Evolutionary conservation across 2,797 vertebrate species (phyloP).

Genomic region (Erpetoichthys calabaricus): DNA sequence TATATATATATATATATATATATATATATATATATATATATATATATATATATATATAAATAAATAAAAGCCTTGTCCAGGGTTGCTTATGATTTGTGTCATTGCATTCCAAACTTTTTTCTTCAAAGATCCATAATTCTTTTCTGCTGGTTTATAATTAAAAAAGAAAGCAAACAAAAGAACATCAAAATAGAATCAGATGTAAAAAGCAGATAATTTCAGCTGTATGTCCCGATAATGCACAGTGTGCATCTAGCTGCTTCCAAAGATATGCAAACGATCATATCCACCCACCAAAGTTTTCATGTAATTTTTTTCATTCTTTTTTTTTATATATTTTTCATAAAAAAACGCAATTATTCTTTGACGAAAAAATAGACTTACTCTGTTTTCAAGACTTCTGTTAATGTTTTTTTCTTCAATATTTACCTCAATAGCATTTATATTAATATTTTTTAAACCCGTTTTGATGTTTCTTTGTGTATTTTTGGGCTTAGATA

Average conservation of each 20-base stretch:
- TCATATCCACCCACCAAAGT: conserved; percentile 13
- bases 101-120: conserved; percentile 16
- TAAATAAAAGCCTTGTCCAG: conserved; percentile 31
- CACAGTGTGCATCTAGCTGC: conserved; percentile 13
- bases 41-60: conserved; percentile 48
- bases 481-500: neutral
- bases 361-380: conserved; percentile 63
- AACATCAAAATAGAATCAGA: conserved; percentile 25
- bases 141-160: conserved; percentile 35
- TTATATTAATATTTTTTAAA: neutral
- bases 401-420: conserved; percentile 13
- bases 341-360: conserved; percentile 48
- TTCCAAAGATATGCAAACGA: conserved; percentile 6
- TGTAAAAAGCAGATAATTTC: conserved; percentile 20
- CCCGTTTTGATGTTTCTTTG: too few species aligned
- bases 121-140: conserved; percentile 30
- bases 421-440: conserved; percentile 2
- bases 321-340: conserved; percentile 61
- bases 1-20: conserved; percentile 36
- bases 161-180: conserved; percentile 46
- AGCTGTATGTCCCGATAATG: conserved; percentile 31
- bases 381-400: conserved; percentile 40
- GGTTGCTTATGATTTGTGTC: conserved; percentile 23
- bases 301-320: conserved; percentile 30
- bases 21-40: conserved; percentile 35